A percentile compares a stretch with the other conserved stretches of the same genome.
phyloP scores from a whole-genome alignment of 2,888 invertebrate genomes.

The Schrankia costaestrigalis region DNA sequence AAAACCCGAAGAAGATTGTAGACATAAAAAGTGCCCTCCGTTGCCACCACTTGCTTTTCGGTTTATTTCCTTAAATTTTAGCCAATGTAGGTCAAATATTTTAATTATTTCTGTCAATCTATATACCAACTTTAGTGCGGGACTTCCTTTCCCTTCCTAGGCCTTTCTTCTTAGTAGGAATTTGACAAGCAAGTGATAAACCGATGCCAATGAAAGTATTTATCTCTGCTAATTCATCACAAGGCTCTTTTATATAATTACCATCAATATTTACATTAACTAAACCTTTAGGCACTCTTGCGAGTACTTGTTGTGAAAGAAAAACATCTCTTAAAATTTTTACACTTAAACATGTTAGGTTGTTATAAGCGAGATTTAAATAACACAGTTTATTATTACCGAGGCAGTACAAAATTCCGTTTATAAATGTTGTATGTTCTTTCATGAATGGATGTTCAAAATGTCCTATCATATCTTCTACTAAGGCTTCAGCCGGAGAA shows the following conservation, averaged over 20 bases:
- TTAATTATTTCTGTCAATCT: no score
- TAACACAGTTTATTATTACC: slow-evolving; percentile 53
- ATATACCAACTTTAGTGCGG: no score
- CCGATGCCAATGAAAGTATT: slow-evolving; percentile 35
- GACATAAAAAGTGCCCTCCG: no score
- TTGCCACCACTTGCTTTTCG: no score
- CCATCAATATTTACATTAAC: slow-evolving; percentile 53
- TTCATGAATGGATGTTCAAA: slow-evolving; percentile 42
- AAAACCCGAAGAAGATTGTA: no score
- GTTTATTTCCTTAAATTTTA: no score
- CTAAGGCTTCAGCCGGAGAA: slow-evolving; percentile 29
- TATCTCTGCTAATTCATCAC: slow-evolving; percentile 42
- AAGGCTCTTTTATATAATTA: slow-evolving; percentile 44
- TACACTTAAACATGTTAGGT: slow-evolving; percentile 39
- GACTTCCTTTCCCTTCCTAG: no score
- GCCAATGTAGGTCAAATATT: no score
- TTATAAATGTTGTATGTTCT: slow-evolving; percentile 26
- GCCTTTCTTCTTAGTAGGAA: no score
- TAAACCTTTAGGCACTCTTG: slow-evolving; percentile 47
- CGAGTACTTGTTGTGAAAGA: slow-evolving; percentile 32
- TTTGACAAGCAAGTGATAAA: no score
- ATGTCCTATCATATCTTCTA: slow-evolving; percentile 31
- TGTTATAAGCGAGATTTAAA: slow-evolving; percentile 56
- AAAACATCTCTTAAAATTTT: slow-evolving; percentile 44
- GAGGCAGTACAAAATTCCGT: slow-evolving; percentile 33